phyloP scores from a whole-genome alignment of 35 echinoderm and acorn worm genomes.

The Stichopus chloronotus region DNA sequence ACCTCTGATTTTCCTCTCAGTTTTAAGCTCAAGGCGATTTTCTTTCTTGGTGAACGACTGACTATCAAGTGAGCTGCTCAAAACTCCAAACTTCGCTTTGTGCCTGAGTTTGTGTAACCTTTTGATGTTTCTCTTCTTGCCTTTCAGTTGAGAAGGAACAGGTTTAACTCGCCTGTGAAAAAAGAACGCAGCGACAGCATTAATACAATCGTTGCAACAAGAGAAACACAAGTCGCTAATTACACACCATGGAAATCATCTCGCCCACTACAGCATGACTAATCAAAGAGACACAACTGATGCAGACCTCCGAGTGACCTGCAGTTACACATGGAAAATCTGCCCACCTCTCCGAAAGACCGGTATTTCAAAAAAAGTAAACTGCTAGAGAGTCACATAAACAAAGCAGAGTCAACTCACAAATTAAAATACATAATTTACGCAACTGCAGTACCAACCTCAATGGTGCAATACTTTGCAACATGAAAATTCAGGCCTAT shows the following conservation, averaged over 20 bases:
- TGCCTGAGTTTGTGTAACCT: slow-evolving; percentile 43
- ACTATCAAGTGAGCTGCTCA: not conserved
- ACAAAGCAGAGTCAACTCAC: no score
- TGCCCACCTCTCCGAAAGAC: no score
- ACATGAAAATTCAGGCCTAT: no score
- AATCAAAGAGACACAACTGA: not conserved
- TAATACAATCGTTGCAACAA: not conserved
- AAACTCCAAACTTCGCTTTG: not conserved
- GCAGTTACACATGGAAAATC: no score
- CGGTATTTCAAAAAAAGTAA: no score
- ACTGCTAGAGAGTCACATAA: no score
- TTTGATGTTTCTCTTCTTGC: slow-evolving; percentile 26
- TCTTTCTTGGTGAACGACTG: not conserved
- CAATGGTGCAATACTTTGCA: no score
- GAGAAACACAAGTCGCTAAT: not conserved
- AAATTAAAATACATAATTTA: no score
- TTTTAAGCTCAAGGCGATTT: not conserved
- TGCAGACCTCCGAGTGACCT: no score
- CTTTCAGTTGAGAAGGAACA: slow-evolving; percentile 16
- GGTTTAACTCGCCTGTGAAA: slow-evolving; percentile 6
- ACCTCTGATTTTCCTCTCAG: slow-evolving; percentile 10
- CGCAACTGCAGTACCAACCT: no score
- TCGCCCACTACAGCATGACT: not conserved
- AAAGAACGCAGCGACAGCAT: not conserved
- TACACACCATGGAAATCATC: not conserved